Percentiles rank a stretch among this genome's conserved stretches.
Conservation (phyloP, 2,888 invertebrate species). For the Andrena trimmerana region DNA sequence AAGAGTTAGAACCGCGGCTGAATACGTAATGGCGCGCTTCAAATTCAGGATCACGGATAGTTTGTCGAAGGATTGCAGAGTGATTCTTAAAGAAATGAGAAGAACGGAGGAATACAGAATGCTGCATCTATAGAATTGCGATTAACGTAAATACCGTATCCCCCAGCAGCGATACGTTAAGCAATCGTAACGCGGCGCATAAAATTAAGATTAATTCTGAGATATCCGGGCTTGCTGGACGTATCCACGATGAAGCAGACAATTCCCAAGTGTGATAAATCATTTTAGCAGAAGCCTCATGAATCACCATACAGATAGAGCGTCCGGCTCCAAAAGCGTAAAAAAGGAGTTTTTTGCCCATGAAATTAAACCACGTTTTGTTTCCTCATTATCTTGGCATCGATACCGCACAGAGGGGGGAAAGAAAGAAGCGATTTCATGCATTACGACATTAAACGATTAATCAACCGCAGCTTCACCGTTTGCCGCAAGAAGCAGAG, state of each 20-base stretch:
- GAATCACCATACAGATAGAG: conserved; percentile 41
- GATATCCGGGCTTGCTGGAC: conserved; percentile 12
- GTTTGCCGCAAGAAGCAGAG: conserved; percentile 38
- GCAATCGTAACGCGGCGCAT: conserved; percentile 26
- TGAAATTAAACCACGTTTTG: conserved; percentile 46
- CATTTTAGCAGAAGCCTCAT: conserved; percentile 61
- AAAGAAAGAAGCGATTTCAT: conserved; percentile 9
- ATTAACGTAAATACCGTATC: conserved; percentile 14
- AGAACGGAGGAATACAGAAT: neutral
- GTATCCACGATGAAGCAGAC: conserved; percentile 40
- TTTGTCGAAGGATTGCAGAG: neutral
- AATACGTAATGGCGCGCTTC: too few species aligned
- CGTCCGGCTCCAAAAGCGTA: conserved; percentile 14
- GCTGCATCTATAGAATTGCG: conserved; percentile 11
- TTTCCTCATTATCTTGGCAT: conserved; percentile 45
- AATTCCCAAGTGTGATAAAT: conserved; percentile 61
- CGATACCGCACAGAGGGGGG: conserved; percentile 5
- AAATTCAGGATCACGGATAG: too few species aligned
- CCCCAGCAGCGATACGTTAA: neutral
- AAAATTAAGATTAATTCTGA: conserved; percentile 56
- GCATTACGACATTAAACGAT: conserved; percentile 44
- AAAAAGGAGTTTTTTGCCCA: conserved; percentile 49
- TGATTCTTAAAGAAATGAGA: neutral
- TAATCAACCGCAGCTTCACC: conserved; percentile 42
- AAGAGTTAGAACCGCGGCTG: too few species aligned